Evolutionary conservation across 2,113 vertebrate genomes (phyloP), one percentile per base, ranked within the genome.

Genomic region (Chroicocephalus ridibundus): DNA sequence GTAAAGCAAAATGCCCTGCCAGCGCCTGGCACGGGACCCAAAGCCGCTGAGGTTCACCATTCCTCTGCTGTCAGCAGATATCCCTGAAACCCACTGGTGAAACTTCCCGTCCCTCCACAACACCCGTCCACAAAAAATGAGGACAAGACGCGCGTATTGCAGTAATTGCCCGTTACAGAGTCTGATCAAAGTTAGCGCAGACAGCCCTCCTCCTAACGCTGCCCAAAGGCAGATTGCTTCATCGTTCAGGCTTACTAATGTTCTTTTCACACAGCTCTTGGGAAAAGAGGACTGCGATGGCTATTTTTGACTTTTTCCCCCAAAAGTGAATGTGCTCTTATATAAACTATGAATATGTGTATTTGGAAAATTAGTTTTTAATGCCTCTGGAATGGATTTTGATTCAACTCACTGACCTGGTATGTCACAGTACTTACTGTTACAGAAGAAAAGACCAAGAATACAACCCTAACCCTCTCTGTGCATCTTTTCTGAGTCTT

Each of bases 11-110:
- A 65, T 1, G 2, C 18, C 20, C 58, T 49, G 55, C 40, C 82
- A 94, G 27, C 0, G 4, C 9, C n/a, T 69, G 68, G 36, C 79
- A 58, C 0, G 1, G 58, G 31, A 86, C 60, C 15, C 2, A 2
- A 84, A 71, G 46, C 55, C 3, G 1, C 64, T 77, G 76, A 84
- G 32, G 40, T 55, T 77, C 51, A 84, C 52, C 86, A 69, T 10
- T 92, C 46, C 62, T 52, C 84, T 74, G 34, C 60, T 68, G 77
- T 68, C 91, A 94, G 83, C 86, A 91, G 49, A 84, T 49, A 94
- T 10, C 42, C 38, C 64, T 13, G 6, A 81, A 83, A 84, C 5
- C 11, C 2, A 0, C 13, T 62, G 47, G 51, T 38, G 51, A 90
- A 96, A 91, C 38, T 68, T 47, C 72, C 72, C 1, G 2, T 70